These are phyloP conservation scores for Calliopum simillimum DNA, from an alignment of 2,888 invertebrate genomes.

Conservation along the genomic window DNA sequence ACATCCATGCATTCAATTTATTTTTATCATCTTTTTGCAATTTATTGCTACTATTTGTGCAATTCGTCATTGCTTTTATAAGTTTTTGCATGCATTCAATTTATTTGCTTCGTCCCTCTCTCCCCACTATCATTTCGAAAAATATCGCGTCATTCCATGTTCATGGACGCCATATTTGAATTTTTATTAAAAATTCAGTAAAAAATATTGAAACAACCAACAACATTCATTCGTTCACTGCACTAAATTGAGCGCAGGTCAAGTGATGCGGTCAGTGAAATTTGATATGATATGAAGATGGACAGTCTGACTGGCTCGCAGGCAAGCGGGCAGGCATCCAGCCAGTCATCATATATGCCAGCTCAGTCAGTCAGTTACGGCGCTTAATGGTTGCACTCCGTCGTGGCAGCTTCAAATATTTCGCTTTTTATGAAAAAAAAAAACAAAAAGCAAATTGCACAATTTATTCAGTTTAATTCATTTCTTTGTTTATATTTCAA, in stretches of 20 bases:
- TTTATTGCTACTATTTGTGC: too few species aligned
- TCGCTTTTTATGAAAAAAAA: too few species aligned
- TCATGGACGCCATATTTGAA: not conserved
- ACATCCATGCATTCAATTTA: too few species aligned
- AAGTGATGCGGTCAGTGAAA: constrained; percentile 38
- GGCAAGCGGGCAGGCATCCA: too few species aligned
- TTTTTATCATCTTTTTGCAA: too few species aligned
- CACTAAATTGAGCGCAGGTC: constrained; percentile 34
- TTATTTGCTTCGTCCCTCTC: not conserved
- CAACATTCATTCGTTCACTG: not conserved
- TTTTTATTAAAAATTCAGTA: constrained; percentile 6
- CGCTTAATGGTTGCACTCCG: too few species aligned
- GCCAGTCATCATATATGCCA: too few species aligned
- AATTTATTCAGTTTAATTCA: too few species aligned
- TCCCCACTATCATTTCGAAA: not conserved
- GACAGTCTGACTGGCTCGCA: not conserved
- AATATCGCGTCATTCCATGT: not conserved
- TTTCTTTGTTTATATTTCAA: too few species aligned
- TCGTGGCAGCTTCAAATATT: too few species aligned
- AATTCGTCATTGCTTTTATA: too few species aligned
- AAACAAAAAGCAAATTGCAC: not conserved
- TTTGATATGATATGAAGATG: constrained; percentile 22
- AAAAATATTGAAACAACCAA: constrained; percentile 1
- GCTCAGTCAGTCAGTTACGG: too few species aligned
- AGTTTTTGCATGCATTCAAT: constrained; percentile 12